A percentile compares a stretch with the other conserved stretches of the same genome.
phyloP scores from a whole-genome alignment of 2,888 invertebrate species.

The Eupithecia inturbata region DNA sequence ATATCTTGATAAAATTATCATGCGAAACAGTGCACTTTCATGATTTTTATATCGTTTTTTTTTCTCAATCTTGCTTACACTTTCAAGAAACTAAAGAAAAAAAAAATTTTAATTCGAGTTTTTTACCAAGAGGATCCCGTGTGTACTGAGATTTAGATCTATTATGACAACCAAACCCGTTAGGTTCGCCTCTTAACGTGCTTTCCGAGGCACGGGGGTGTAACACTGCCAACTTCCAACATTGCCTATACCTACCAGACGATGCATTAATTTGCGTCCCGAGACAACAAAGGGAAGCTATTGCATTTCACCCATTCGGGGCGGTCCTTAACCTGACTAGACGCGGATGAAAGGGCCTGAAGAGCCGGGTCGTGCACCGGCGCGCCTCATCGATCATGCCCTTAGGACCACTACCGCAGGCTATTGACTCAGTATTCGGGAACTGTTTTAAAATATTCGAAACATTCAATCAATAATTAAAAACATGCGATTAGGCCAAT shows the following conservation, averaged over 20 bases:
- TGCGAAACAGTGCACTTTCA: too few relatives aligned
- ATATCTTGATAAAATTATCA: too few relatives aligned
- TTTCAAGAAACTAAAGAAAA: too few relatives aligned
- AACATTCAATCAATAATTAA: not conserved
- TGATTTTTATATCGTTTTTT: too few relatives aligned
- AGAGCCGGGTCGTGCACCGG: constrained; percentile 57
- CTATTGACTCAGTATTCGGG: not conserved
- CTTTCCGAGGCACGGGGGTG: not conserved
- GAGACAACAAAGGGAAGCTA: constrained; percentile 55
- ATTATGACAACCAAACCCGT: too few relatives aligned
- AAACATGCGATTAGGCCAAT: not conserved
- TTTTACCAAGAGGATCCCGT: too few relatives aligned
- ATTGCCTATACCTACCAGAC: constrained; percentile 4
- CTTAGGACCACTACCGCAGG: not conserved
- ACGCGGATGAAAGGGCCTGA: constrained; percentile 50
- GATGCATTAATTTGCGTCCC: constrained; percentile 25
- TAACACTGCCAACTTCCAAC: not conserved
- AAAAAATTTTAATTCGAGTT: too few relatives aligned
- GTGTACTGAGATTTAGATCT: too few relatives aligned
- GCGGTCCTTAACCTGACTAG: constrained; percentile 63
- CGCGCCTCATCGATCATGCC: constrained; percentile 39
- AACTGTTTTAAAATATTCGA: not conserved
- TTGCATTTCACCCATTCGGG: constrained; percentile 40
- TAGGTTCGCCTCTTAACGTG: too few relatives aligned
- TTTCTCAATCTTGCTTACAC: too few relatives aligned